Percentiles rank a stretch among this genome's conserved stretches.
phyloP scores from a whole-genome alignment of 1,140 invertebrate species.

The Pseudomyrmex concolor region DNA sequence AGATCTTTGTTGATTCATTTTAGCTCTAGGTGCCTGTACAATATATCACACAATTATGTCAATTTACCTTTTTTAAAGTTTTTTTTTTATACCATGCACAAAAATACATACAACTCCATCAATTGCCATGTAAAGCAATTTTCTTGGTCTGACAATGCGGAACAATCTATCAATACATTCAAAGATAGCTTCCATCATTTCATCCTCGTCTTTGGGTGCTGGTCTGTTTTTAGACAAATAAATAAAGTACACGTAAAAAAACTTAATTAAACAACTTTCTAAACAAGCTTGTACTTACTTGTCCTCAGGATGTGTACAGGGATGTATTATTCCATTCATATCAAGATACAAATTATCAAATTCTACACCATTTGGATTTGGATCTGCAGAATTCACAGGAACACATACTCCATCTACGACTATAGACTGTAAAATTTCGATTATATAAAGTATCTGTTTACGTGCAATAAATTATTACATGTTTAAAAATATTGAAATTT shows the following conservation, averaged over 20 bases:
- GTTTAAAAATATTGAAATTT: no score
- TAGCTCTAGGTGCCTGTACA: slow-evolving; percentile 95
- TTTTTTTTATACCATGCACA: background rate
- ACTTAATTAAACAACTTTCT: slow-evolving; percentile 5
- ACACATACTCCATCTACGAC: slow-evolving; percentile 88
- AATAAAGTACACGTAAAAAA: slow-evolving; percentile 27
- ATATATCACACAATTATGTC: slow-evolving; percentile 28
- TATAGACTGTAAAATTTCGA: slow-evolving; percentile 82
- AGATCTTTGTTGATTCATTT: slow-evolving; percentile 99
- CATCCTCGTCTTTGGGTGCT: slow-evolving; percentile 99
- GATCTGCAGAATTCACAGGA: slow-evolving; percentile 93
- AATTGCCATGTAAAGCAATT: slow-evolving; percentile 99
- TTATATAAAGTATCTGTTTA: background rate
- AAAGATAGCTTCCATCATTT: slow-evolving; percentile 99
- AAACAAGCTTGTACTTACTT: slow-evolving; percentile 85
- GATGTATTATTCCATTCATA: slow-evolving; percentile 99
- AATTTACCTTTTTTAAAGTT: background rate
- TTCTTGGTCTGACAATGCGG: slow-evolving; percentile 96
- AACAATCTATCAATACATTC: slow-evolving; percentile 99
- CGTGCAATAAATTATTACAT: no score
- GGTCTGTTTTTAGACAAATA: slow-evolving; percentile 86
- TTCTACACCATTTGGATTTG: slow-evolving; percentile 98
- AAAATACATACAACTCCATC: slow-evolving; percentile 95
- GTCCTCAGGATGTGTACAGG: slow-evolving; percentile 99
- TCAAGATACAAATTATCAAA: slow-evolving; percentile 99